These are phyloP conservation scores for Acropternis orthonyx DNA, from an alignment of 2,797 vertebrate genomes.

Conservation along the genomic window DNA sequence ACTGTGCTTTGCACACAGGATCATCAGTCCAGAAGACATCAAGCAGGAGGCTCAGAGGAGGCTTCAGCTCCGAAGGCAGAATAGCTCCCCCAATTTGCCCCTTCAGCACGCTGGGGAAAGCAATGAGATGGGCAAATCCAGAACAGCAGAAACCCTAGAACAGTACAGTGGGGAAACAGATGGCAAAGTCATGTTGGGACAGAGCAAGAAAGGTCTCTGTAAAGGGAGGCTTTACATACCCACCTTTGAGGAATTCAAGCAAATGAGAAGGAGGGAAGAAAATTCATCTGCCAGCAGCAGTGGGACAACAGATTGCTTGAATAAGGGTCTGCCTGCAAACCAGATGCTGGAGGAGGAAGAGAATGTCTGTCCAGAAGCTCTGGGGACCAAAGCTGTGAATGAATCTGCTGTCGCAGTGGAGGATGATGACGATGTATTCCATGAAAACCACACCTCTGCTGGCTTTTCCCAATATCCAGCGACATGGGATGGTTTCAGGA, in stretches of 20 bases:
- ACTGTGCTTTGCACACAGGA: slow-evolving; percentile 53
- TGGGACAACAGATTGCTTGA: background rate
- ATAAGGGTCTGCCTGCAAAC: background rate
- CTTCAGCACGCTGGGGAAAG: slow-evolving; percentile 58
- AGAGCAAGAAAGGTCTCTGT: slow-evolving; percentile 66
- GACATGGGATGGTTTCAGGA: slow-evolving; percentile 25
- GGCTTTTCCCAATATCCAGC: slow-evolving; percentile 15
- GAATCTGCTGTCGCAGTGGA: background rate
- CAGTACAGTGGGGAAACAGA: background rate
- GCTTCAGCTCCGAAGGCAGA: slow-evolving; percentile 84
- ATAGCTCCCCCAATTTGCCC: slow-evolving; percentile 83
- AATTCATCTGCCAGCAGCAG: background rate
- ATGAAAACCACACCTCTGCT: slow-evolving; percentile 20
- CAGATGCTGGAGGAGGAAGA: background rate
- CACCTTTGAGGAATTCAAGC: slow-evolving; percentile 90
- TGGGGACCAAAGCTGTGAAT: background rate
- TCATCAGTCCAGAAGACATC: slow-evolving; percentile 84
- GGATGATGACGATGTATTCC: slow-evolving; percentile 43
- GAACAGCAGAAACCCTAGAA: slow-evolving; percentile 77
- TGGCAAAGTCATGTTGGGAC: background rate
- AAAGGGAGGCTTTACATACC: slow-evolving; percentile 83
- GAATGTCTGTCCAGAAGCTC: background rate
- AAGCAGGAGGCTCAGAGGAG: slow-evolving; percentile 84
- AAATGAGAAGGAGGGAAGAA: slow-evolving; percentile 81
- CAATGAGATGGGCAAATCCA: slow-evolving; percentile 71